A percentile compares a stretch with the other conserved stretches of the same genome.
phyloP scores from a whole-genome alignment of 2,888 invertebrate species.

The Arrhopalites spinosus region DNA sequence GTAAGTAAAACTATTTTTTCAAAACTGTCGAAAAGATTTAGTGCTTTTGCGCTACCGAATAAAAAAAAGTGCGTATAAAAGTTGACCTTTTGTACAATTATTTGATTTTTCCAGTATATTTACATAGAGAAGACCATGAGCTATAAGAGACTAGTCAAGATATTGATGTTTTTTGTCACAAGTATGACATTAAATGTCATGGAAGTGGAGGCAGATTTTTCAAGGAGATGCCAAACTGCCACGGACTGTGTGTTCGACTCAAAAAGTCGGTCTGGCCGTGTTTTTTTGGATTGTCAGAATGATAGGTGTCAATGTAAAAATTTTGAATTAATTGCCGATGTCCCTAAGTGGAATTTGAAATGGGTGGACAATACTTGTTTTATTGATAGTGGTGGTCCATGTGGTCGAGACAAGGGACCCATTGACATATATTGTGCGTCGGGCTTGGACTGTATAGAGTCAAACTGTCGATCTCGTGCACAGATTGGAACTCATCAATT shows the following conservation, averaged over 20 bases:
- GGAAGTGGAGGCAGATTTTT: not conserved
- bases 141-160: too few species aligned
- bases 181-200: not conserved
- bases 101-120: too few species aligned
- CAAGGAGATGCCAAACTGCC: constrained; percentile 8
- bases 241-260: constrained; percentile 27
- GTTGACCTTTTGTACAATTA: too few species aligned
- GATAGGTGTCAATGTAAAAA: constrained; percentile 19
- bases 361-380: constrained; percentile 4
- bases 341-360: constrained; percentile 24
- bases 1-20: too few species aligned
- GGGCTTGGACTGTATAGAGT: constrained; percentile 22
- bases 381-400: constrained; percentile 32
- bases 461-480: constrained; percentile 11
- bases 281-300: constrained; percentile 31
- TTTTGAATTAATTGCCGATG: constrained; percentile 32
- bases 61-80: too few species aligned
- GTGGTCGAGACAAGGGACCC: constrained; percentile 23
- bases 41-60: too few species aligned
- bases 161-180: not conserved
- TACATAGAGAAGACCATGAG: too few species aligned
- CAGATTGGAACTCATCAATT: constrained; percentile 3
- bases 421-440: constrained; percentile 13
- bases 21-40: too few species aligned
- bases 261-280: constrained; percentile 9